Conservation (phyloP, 2,113 vertebrate genomes). For the Mustela lutreola region DNA sequence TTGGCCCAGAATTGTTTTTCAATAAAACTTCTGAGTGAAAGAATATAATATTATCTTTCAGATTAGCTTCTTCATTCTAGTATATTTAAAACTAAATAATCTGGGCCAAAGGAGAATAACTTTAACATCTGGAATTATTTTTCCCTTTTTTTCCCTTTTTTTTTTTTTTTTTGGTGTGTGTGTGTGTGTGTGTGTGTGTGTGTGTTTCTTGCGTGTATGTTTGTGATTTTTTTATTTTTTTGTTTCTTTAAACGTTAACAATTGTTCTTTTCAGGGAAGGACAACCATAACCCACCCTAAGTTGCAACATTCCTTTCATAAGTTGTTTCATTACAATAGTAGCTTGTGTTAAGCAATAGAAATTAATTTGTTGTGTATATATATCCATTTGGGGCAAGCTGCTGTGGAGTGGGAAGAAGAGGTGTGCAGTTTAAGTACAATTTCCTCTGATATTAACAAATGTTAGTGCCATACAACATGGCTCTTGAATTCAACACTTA, state of each 20-base stretch:
- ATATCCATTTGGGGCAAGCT: constrained; percentile 90
- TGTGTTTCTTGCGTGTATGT: constrained; percentile 77
- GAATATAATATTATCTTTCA: constrained; percentile 60
- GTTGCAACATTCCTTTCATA: constrained; percentile 91
- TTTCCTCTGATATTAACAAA: constrained; percentile 53
- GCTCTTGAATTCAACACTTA: constrained; percentile 25
- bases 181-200: constrained; percentile 72
- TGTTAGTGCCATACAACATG: background rate
- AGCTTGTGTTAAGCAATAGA: constrained; percentile 88
- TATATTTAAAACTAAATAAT: constrained; percentile 82
- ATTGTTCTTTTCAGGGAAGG: constrained; percentile 88
- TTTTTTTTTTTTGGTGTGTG: background rate
- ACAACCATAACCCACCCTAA: constrained; percentile 90
- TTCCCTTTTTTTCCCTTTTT: background rate
- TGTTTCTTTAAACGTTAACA: constrained; percentile 83
- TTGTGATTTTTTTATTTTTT: constrained; percentile 71
- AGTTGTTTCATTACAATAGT: constrained; percentile 89
- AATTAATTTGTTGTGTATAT: constrained; percentile 85
- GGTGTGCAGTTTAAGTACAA: constrained; percentile 78
- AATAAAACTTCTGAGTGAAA: constrained; percentile 77
- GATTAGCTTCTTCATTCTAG: constrained; percentile 60
- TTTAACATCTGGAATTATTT: constrained; percentile 83
- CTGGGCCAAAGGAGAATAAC: constrained; percentile 88
- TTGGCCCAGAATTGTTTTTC: constrained; percentile 88
- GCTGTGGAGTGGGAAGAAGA: constrained; percentile 88